These are phyloP conservation scores for Chiloscyllium punctatum DNA, from an alignment of 2,797 vertebrate species.

Conservation along the genomic window DNA sequence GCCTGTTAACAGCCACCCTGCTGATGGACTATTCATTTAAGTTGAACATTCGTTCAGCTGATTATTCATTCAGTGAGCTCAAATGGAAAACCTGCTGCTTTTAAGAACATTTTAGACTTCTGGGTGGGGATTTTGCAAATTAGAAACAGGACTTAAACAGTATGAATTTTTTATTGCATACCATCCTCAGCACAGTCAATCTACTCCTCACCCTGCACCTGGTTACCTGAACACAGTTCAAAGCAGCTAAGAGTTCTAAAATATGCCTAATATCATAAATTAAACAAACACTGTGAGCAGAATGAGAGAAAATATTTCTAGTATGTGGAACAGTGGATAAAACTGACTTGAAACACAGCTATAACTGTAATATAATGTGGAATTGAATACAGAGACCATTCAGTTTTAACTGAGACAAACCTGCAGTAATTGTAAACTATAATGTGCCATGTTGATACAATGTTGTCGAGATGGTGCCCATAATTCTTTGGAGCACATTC, in stretches of 20 bases:
- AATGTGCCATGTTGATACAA: background rate
- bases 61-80: background rate
- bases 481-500: background rate
- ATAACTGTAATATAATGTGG: background rate
- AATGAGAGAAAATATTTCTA: background rate
- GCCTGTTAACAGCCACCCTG: constrained; percentile 15
- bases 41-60: background rate
- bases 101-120: background rate
- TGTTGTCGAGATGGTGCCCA: background rate
- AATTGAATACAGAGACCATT: background rate
- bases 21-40: constrained; percentile 32
- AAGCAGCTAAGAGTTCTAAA: background rate
- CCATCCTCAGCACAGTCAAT: background rate
- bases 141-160: background rate
- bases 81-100: constrained; percentile 25
- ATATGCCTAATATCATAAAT: background rate
- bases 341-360: background rate
- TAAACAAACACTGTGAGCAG: background rate
- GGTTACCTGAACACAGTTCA: background rate
- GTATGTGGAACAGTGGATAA: no score
- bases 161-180: background rate
- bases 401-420: background rate
- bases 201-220: background rate
- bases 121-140: background rate
- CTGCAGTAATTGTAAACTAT: background rate